phyloP scores from a whole-genome alignment of 2,113 vertebrate species.

The Oryctolagus cuniculus region DNA sequence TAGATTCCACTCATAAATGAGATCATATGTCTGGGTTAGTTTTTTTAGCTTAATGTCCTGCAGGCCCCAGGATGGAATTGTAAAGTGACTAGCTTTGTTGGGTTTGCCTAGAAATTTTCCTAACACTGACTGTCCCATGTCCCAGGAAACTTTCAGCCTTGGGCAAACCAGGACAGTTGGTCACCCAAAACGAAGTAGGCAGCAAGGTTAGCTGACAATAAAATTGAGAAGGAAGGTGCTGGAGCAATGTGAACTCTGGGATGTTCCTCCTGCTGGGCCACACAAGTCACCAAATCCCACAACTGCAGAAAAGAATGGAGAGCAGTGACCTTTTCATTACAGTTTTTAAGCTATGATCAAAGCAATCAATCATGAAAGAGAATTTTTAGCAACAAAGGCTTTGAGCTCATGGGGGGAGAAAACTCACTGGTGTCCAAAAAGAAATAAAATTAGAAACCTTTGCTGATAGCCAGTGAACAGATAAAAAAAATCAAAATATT shows the following conservation, averaged over 20 bases:
- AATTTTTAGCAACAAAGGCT: neutral
- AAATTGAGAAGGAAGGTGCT: neutral
- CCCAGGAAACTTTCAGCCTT: neutral
- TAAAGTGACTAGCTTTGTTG: neutral
- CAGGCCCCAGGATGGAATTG: neutral
- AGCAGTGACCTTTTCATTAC: neutral
- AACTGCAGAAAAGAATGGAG: neutral
- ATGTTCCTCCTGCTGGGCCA: accelerated
- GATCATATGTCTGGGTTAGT: neutral
- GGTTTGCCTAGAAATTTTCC: neutral
- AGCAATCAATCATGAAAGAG: neutral
- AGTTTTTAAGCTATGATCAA: neutral
- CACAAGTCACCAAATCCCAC: neutral
- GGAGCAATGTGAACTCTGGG: neutral
- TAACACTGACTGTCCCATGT: neutral
- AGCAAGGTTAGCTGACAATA: neutral
- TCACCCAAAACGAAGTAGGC: neutral
- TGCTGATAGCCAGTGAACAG: neutral
- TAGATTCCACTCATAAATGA: neutral
- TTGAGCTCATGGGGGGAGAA: neutral
- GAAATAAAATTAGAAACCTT: neutral
- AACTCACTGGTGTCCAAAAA: neutral
- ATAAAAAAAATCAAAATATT: neutral
- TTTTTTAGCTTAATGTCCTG: neutral
- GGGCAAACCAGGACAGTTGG: neutral